Conservation (phyloP, 2,797 vertebrate species). For the Pangasius sanitwongsei region DNA sequence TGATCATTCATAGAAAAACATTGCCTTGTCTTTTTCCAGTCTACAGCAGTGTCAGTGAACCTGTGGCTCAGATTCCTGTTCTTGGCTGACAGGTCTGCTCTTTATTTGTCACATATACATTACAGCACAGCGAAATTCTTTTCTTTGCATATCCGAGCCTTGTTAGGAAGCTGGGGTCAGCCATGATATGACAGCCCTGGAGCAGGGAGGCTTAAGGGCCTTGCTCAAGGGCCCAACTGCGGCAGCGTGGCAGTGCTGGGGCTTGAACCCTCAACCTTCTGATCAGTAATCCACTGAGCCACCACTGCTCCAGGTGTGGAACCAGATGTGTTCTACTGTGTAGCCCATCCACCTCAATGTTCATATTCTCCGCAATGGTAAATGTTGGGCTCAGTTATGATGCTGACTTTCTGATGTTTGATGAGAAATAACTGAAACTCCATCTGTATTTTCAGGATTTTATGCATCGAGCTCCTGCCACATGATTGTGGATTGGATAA, state of each 20-base stretch:
- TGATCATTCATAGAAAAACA: background rate
- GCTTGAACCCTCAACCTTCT: too few relatives aligned
- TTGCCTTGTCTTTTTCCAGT: background rate
- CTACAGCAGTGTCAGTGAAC: too few relatives aligned
- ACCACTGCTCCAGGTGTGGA: background rate
- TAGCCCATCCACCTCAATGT: background rate
- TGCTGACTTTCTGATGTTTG: background rate
- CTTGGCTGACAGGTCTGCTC: background rate
- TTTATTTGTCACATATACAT: too few relatives aligned
- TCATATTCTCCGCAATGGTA: background rate
- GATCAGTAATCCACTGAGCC: too few relatives aligned
- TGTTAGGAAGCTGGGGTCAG: too few relatives aligned
- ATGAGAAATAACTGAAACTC: background rate
- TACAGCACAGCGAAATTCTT: too few relatives aligned
- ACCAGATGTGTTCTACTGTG: background rate
- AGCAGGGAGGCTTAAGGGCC: too few relatives aligned
- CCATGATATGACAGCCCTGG: too few relatives aligned
- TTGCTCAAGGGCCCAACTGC: too few relatives aligned
- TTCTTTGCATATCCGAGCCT: too few relatives aligned
- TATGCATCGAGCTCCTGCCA: background rate
- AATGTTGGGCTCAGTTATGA: background rate
- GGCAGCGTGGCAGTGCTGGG: too few relatives aligned
- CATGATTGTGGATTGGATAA: background rate
- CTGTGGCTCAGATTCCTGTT: background rate
- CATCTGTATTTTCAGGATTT: background rate